A percentile compares a stretch with the other conserved stretches of the same genome.
phyloP scores from a whole-genome alignment of 2,888 invertebrate species.

The Ligdia adustata region DNA sequence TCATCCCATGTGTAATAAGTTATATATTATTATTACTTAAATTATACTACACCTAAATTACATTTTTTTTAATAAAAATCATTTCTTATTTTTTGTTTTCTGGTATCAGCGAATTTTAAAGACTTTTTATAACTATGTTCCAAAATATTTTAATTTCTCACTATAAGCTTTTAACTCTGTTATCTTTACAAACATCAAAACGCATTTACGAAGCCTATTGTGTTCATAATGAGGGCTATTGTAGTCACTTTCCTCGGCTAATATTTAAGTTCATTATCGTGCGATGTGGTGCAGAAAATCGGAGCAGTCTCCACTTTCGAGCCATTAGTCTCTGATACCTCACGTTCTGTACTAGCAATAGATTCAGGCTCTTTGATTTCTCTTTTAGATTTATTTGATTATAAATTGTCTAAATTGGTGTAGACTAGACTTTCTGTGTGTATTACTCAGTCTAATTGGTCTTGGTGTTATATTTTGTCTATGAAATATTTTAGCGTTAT shows the following conservation, averaged over 20 bases:
- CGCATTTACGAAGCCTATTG: conserved; percentile 10
- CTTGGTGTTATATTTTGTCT: no score
- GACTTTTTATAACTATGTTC: no score
- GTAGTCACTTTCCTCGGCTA: conserved; percentile 27
- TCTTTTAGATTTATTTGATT: conserved; percentile 18
- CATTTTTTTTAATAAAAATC: no score
- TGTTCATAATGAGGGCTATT: conserved; percentile 12
- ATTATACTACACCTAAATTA: no score
- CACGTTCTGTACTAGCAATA: conserved; percentile 21
- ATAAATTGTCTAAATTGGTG: neutral
- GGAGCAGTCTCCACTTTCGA: conserved; percentile 27
- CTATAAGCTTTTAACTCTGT: conserved; percentile 4
- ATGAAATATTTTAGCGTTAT: no score
- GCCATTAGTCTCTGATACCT: conserved; percentile 21
- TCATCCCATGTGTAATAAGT: no score
- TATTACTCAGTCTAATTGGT: no score
- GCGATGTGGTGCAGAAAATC: conserved; percentile 34
- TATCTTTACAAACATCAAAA: conserved; percentile 2
- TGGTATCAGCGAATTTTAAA: no score
- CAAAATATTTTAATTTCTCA: no score
- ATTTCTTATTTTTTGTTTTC: no score
- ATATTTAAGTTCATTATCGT: conserved; percentile 30
- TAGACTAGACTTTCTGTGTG: conserved; percentile 3
- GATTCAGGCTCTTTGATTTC: conserved; percentile 6
- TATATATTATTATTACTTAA: no score